Conservation (phyloP, 2,888 invertebrate species). For the Atrina japonica region DNA sequence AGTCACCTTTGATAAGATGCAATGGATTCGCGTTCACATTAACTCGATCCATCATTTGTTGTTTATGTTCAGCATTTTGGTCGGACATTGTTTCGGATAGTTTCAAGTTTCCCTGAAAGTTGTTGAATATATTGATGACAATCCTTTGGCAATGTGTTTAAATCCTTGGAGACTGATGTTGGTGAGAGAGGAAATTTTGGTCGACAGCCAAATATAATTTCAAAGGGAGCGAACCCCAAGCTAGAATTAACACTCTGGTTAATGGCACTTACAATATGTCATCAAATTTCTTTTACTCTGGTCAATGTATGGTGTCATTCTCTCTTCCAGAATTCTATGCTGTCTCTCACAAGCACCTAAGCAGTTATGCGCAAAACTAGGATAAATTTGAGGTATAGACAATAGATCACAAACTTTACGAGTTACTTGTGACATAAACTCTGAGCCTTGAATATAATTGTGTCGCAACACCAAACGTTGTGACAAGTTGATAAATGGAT, state of each 20-base stretch:
- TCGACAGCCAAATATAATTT: constrained; percentile 3
- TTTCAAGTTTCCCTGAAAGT: neutral
- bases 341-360: too few species aligned
- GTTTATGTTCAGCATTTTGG: constrained; percentile 4
- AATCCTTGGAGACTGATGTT: too few species aligned
- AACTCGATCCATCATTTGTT: constrained; percentile 14
- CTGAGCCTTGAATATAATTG: constrained; percentile 31
- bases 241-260: constrained; percentile 8
- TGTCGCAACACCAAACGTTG: constrained; percentile 39
- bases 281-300: constrained; percentile 7
- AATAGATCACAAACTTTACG: too few species aligned
- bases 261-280: constrained; percentile 6
- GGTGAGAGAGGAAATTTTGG: too few species aligned
- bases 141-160: neutral
- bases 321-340: too few species aligned
- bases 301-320: constrained; percentile 23
- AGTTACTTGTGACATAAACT: constrained; percentile 40
- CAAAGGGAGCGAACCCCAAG: constrained; percentile 2
- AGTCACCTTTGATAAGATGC: constrained; percentile 17
- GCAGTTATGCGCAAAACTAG: too few species aligned
- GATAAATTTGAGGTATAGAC: too few species aligned
- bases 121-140: constrained; percentile 11
- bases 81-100: constrained; percentile 16
- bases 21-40: constrained; percentile 6
- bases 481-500: constrained; percentile 26